Evolutionary conservation across 2,888 invertebrate species (phyloP), one percentile per base, ranked within the genome.

Genomic region (Melanostoma mellinum): DNA sequence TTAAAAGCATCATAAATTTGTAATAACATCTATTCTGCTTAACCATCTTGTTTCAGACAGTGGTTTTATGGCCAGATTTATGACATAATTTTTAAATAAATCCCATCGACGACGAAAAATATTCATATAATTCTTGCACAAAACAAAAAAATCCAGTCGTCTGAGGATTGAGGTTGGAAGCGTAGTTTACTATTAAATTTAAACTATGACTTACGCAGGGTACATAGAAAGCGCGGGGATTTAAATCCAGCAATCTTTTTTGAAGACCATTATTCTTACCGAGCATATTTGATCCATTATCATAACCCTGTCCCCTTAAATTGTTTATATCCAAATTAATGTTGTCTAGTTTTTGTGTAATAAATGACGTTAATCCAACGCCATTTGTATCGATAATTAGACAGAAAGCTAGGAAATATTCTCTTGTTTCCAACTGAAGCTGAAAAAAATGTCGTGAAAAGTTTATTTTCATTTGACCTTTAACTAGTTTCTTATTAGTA

Each of bases 181-280:
- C 86, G 77, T 88, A 87, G 77, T 87, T 88, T 9, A 88, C 87
- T n/a, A 88, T 86, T 44, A 88, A 85, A 86, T 88, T 88, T 61
- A 87, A 67, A 42, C 84, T 71, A 61, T 88, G 88, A 5, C 86
- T 82, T 9, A 85, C 63, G 80, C 87, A 88, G 38, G 88, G 87
- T 52, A 88, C 82, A 67, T 76, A 88, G 79, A 88, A 87, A 55
- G 87, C 88, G 48, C 82, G 74, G 46, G 75, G 55, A 86, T 88
- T 86, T 33, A 36, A 68, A 10, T 84, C 86, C 52, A 87, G 61
- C 69, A 87, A 86, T 80, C 75, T 87, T 74, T 86, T 86, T 68
- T 88, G 87, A 10, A 88, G 48, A 4, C 87, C 86, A 48, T 77
- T 86, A 50, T 87, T 78, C 68, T 87, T 87, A 42, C 87, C 87